A percentile compares a stretch with the other conserved stretches of the same genome.
These are phyloP conservation scores for Gerosis bhagava DNA, from an alignment of 2,888 invertebrate genomes.

Conservation along the genomic window DNA sequence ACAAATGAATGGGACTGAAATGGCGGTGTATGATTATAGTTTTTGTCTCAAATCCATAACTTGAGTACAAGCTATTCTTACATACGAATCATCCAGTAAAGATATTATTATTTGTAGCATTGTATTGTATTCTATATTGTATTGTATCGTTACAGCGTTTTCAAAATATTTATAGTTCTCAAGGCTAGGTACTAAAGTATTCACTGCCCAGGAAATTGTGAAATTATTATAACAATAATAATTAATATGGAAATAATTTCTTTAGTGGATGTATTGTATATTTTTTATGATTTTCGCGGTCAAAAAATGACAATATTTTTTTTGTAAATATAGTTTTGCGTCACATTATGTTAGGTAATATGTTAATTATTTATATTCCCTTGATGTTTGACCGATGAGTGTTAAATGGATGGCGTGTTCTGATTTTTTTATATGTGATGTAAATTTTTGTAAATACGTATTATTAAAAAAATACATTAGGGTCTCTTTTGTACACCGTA, in stretches of 20 bases:
- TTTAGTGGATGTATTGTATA: slow-evolving; percentile 49
- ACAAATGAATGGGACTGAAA: slow-evolving; percentile 39
- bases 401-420: slow-evolving; percentile 42
- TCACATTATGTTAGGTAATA: slow-evolving; percentile 39
- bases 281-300: slow-evolving; percentile 48
- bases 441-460: slow-evolving; percentile 64
- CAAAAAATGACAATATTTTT: slow-evolving; percentile 52
- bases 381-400: slow-evolving; percentile 47
- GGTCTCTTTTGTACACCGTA: slow-evolving; percentile 47
- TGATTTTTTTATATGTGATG: slow-evolving; percentile 43
- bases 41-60: slow-evolving; percentile 41
- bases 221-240: too few relatives aligned
- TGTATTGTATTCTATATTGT: slow-evolving; percentile 26
- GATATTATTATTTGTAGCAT: slow-evolving; percentile 32
- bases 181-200: slow-evolving; percentile 25
- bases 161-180: slow-evolving; percentile 31
- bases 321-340: slow-evolving; percentile 67
- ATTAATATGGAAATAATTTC: slow-evolving; percentile 32
- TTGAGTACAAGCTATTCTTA: slow-evolving; percentile 41
- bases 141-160: slow-evolving; percentile 29
- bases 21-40: slow-evolving; percentile 24
- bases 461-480: slow-evolving; percentile 37
- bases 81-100: slow-evolving; percentile 38
- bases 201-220: slow-evolving; percentile 59
- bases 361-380: slow-evolving; percentile 55